Evolutionary conservation across 2,113 vertebrate species (phyloP).

Genomic region (Orycteropus afer): DNA sequence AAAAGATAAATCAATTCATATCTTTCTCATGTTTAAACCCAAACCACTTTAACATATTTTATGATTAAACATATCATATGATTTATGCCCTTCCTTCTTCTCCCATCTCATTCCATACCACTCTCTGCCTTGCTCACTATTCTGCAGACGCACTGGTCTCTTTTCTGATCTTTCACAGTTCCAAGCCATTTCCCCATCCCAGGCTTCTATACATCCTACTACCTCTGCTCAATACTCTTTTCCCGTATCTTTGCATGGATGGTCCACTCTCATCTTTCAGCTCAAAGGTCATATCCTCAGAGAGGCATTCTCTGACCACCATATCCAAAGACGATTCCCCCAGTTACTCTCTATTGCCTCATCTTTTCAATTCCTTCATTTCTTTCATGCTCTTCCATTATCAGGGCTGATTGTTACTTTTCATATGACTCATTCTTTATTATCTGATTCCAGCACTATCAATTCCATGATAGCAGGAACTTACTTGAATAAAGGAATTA

Average conservation of each 20-base stretch:
- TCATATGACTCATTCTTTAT: neutral
- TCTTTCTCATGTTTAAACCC: neutral
- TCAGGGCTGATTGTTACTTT: neutral
- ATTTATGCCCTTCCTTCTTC: neutral
- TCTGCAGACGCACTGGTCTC: neutral
- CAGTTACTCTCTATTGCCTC: neutral
- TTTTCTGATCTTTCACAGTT: neutral
- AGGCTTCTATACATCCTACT: neutral
- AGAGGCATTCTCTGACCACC: neutral
- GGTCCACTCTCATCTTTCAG: neutral
- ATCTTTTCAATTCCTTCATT: neutral
- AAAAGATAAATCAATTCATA: neutral
- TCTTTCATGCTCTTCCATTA: neutral
- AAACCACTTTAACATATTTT: neutral
- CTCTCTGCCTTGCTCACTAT: neutral
- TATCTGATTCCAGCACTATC: neutral
- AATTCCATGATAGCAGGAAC: neutral
- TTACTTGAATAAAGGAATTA: neutral
- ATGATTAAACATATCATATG: rapidly evolving
- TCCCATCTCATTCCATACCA: no score
- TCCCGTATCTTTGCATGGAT: neutral
- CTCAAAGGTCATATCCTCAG: neutral
- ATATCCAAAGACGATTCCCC: no score
- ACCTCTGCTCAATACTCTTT: neutral
- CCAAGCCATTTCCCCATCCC: neutral